A percentile compares a stretch with the other conserved stretches of the same genome.
These are phyloP conservation scores for Gobio gobio DNA, from an alignment of 2,113 vertebrate species.

Conservation along the genomic window DNA sequence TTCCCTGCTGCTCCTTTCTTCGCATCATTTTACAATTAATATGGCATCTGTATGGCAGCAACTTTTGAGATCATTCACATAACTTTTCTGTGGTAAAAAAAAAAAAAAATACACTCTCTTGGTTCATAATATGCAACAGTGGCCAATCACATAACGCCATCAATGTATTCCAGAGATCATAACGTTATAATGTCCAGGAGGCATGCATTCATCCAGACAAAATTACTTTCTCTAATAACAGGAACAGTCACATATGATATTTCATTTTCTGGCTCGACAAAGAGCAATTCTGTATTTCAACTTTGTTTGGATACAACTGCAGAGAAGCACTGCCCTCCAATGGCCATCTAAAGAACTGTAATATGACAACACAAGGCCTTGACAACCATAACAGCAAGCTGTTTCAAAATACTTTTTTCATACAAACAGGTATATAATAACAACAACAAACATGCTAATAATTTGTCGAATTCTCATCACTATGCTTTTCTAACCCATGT, in stretches of 20 bases:
- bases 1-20: not conserved
- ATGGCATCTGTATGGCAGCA: not conserved
- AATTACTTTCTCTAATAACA: not conserved
- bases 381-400: not conserved
- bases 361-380: not conserved
- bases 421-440: not conserved
- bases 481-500: not conserved
- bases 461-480: not conserved
- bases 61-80: not conserved
- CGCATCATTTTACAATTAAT: not conserved
- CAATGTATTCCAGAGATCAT: not conserved
- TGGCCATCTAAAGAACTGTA: not conserved
- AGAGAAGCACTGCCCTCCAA: slow-evolving; percentile 46
- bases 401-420: not conserved
- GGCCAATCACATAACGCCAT: not conserved
- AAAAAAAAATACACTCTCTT: not conserved
- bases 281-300: not conserved
- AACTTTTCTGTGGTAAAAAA: not conserved
- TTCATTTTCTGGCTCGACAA: not conserved
- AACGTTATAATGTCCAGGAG: not conserved
- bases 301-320: not conserved
- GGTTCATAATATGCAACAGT: not conserved
- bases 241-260: not conserved
- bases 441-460: not conserved
- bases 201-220: not conserved